Evolutionary conservation across 2,888 invertebrate species (phyloP).

Genomic region (Chromoteleia sp.): DNA sequence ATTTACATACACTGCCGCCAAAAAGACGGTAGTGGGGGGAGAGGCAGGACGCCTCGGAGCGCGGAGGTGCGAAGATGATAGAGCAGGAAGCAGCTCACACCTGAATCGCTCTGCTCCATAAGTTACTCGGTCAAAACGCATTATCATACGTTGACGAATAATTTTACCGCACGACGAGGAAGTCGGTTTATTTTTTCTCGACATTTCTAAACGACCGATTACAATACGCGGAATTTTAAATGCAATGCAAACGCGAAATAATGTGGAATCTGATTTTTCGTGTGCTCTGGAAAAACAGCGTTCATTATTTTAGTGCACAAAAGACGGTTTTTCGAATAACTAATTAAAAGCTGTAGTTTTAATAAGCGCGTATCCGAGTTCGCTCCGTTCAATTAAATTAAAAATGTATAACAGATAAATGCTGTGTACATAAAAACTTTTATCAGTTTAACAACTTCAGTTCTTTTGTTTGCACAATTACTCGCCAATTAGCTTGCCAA

Average conservation of each 20-base stretch:
- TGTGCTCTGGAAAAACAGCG: neutral
- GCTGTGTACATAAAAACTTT: neutral
- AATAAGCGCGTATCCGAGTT: neutral
- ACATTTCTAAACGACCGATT: slow-evolving; percentile 4
- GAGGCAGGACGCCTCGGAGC: neutral
- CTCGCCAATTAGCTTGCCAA: slow-evolving; percentile 41
- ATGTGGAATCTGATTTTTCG: slow-evolving; percentile 2
- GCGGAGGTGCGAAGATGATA: slow-evolving; percentile 31
- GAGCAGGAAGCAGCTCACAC: slow-evolving; percentile 14
- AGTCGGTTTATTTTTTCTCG: neutral
- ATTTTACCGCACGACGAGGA: slow-evolving; percentile 4
- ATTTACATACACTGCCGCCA: slow-evolving; percentile 64
- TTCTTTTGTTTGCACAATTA: slow-evolving; percentile 40
- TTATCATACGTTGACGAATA: slow-evolving; percentile 46
- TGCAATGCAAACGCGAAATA: neutral
- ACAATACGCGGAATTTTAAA: slow-evolving; percentile 24
- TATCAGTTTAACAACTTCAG: slow-evolving; percentile 19
- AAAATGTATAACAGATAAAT: slow-evolving; percentile 11
- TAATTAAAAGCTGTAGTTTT: slow-evolving; percentile 31
- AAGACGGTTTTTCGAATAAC: slow-evolving; percentile 1
- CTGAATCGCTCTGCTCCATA: slow-evolving; percentile 23
- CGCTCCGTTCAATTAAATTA: slow-evolving; percentile 16
- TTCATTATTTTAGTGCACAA: slow-evolving; percentile 10
- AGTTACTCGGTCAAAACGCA: slow-evolving; percentile 13
- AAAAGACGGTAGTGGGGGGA: slow-evolving; percentile 28